Evolutionary conservation across 2,888 invertebrate species (phyloP).

Genomic region (Mimachlamys varia): DNA sequence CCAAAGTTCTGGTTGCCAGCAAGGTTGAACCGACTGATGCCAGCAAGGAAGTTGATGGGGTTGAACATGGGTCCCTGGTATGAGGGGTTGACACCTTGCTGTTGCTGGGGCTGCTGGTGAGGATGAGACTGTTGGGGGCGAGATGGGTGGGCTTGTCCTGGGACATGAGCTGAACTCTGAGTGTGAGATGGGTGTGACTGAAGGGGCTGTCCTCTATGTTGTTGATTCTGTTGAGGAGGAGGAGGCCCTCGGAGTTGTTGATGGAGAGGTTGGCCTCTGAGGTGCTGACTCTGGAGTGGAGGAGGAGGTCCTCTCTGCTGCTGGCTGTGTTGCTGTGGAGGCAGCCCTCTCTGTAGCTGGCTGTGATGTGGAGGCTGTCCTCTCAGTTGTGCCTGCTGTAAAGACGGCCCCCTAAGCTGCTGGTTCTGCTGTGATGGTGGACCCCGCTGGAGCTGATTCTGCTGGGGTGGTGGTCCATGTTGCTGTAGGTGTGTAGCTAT

Average conservation of each 20-base stretch:
- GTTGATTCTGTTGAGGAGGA: background rate
- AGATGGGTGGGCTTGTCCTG: constrained; percentile 1
- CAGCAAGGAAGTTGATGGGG: background rate
- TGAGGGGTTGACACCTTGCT: constrained; percentile 32
- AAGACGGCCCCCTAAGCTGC: background rate
- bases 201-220: background rate
- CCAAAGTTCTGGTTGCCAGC: constrained; percentile 15
- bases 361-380: background rate
- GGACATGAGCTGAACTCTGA: constrained; percentile 8
- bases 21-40: constrained; percentile 36
- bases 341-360: background rate
- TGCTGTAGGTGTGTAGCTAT: background rate
- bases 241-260: background rate
- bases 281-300: background rate
- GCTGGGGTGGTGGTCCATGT: constrained; percentile 1
- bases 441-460: background rate
- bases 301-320: background rate
- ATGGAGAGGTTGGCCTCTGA: background rate
- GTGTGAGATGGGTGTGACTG: background rate
- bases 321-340: background rate
- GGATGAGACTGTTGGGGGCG: constrained; percentile 36
- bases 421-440: background rate
- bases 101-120: constrained; percentile 38
- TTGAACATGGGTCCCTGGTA: constrained; percentile 25
- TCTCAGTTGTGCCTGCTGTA: background rate